Evolutionary conservation across 2,113 vertebrate genomes (phyloP).

Genomic region (Dermatemys mawii): DNA sequence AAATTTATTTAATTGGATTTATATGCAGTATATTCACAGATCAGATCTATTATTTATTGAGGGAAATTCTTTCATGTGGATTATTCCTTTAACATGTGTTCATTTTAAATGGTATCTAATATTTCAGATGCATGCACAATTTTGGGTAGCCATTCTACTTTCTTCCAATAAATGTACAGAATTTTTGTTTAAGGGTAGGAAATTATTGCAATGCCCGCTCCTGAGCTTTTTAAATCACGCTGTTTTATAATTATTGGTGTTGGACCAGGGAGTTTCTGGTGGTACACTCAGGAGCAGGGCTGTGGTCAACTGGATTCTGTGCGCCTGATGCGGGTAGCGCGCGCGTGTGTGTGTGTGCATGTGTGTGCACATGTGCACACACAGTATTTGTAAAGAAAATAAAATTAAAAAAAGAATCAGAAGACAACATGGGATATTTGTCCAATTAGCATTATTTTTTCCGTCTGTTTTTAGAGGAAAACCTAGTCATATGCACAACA

Average conservation of each 20-base stretch:
- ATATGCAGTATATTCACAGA: not conserved
- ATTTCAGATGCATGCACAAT: not conserved
- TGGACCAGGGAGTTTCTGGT: not conserved
- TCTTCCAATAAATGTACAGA: not conserved
- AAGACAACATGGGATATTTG: not conserved
- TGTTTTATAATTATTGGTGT: not conserved
- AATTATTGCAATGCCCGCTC: not conserved
- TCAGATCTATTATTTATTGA: not conserved
- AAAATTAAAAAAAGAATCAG: not conserved
- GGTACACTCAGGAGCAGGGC: not conserved
- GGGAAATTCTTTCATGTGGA: not conserved
- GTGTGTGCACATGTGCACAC: not conserved
- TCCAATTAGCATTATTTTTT: not conserved
- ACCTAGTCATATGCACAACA: not conserved
- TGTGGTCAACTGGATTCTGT: not conserved
- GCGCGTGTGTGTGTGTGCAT: no score
- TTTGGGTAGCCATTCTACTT: not conserved
- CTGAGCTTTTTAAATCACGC: not conserved
- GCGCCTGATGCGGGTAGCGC: not conserved
- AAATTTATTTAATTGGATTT: not conserved
- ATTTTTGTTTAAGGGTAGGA: not conserved
- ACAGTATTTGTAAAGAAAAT: not conserved
- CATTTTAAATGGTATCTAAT: not conserved
- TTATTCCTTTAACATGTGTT: not conserved
- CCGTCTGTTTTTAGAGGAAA: not conserved